Evolutionary conservation across 2,797 vertebrate species (phyloP).

Genomic region (Adrianichthys oophorus): DNA sequence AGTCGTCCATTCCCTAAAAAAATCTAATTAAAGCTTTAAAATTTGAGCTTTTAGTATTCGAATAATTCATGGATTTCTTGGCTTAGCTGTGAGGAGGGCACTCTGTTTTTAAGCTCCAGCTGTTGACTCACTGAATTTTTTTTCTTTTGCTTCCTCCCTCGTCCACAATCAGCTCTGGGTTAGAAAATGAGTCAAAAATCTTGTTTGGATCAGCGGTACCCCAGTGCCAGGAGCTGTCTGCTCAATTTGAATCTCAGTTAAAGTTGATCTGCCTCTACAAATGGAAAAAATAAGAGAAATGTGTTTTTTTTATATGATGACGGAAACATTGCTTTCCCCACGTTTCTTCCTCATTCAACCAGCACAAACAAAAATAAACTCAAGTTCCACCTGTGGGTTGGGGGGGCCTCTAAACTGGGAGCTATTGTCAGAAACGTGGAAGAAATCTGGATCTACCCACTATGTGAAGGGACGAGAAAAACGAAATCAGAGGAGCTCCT

Average conservation of each 20-base stretch:
- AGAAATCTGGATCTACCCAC: too few relatives aligned
- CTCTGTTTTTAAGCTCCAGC: slow-evolving; percentile 54
- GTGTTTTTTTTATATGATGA: slow-evolving; percentile 49
- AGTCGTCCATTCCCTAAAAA: too few relatives aligned
- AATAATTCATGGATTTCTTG: slow-evolving; percentile 18
- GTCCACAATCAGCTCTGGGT: slow-evolving; percentile 17
- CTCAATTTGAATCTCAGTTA: too few relatives aligned
- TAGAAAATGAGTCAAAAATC: too few relatives aligned
- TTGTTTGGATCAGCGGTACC: too few relatives aligned
- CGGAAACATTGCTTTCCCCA: slow-evolving; percentile 41
- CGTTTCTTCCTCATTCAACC: slow-evolving; percentile 59
- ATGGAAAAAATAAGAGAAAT: slow-evolving; percentile 62
- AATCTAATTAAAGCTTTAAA: too few relatives aligned
- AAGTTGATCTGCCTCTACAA: slow-evolving; percentile 28
- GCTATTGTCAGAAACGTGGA: too few relatives aligned
- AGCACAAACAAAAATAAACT: slow-evolving; percentile 72
- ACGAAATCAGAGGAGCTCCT: too few relatives aligned
- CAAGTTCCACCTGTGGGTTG: slow-evolving; percentile 68
- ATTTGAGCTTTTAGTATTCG: not conserved
- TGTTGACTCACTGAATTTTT: slow-evolving; percentile 67
- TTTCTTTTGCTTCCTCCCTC: slow-evolving; percentile 5
- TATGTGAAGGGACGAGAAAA: too few relatives aligned
- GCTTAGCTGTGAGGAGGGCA: slow-evolving; percentile 27
- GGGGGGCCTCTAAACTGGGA: slow-evolving; percentile 10
- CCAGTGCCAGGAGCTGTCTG: too few relatives aligned